Percentiles rank a stretch among this genome's conserved stretches.
Conservation (phyloP, 1,140 invertebrate genomes). For the Druon quercuslanigerum region DNA sequence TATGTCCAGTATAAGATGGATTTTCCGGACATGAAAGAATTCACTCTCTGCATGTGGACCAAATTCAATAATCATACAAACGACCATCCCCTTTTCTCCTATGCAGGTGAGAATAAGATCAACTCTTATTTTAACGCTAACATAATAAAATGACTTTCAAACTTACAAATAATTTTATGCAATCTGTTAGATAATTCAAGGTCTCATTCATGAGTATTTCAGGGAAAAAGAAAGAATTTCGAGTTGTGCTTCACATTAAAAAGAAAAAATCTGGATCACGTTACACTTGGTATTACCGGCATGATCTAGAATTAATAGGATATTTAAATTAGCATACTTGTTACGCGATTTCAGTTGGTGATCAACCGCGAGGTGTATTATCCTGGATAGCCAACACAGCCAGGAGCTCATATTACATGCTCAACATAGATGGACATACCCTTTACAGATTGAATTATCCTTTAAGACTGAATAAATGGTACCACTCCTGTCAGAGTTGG, state of each 20-base stretch:
- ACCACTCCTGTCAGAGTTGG: conserved; percentile 90
- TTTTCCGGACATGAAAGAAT: conserved; percentile 85
- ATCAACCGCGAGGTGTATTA: conserved; percentile 83
- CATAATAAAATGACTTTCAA: too few species aligned
- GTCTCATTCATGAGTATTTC: neutral
- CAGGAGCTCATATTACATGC: conserved; percentile 86
- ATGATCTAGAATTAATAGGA: conserved; percentile 19
- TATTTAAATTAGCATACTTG: conserved; percentile 28
- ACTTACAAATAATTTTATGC: too few species aligned
- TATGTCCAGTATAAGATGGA: conserved; percentile 82
- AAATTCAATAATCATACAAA: conserved; percentile 87
- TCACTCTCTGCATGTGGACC: conserved; percentile 87
- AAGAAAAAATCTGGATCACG: neutral
- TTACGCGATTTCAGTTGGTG: conserved; percentile 77
- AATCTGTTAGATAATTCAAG: too few species aligned
- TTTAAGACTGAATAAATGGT: conserved; percentile 86
- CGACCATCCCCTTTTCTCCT: conserved; percentile 88
- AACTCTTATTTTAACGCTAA: neutral
- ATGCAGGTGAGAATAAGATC: conserved; percentile 80
- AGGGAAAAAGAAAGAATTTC: neutral
- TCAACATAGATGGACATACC: conserved; percentile 87
- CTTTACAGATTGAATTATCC: conserved; percentile 89
- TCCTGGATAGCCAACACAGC: conserved; percentile 87
- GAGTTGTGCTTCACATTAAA: neutral
- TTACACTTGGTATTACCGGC: neutral